Base-by-base conservation (phyloP, 1,140 invertebrate species). In the Ceratitis capitata region DNA sequence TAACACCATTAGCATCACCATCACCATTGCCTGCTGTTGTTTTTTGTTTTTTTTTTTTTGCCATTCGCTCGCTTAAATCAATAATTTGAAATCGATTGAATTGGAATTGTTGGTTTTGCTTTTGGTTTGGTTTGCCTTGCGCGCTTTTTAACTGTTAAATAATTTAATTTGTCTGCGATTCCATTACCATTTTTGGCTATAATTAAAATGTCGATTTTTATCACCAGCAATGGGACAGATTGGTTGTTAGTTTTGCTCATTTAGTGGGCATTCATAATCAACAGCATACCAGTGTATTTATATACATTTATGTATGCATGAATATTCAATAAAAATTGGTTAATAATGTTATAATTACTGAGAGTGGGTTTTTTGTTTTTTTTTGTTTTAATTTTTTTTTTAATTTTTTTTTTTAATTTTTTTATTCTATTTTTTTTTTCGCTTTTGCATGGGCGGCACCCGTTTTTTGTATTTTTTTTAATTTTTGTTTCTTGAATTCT, bases 151-250 rank as follows among this genome's bases (percentile, higher is more conserved):
- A 53, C 26, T 83, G 82, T 53, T 82, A 82, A 82, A 82, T 82
- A 23, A 82, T 82, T 47, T 82, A 82, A 82, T 47, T 82, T 49
- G 6, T 10, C 61, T 35, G 26, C 32, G 61, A 69, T 35, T 69
- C 61, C 69, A 78, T 78, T 74, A 42, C 35, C 19, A 42, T 74
- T 74, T n/a, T 32, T 58, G 82, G 12, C 29, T 42, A 83, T 53
- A 83, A 83, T 83, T 51, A 53, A 83, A 53, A 83, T 42, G 82
- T 83, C 82, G 82, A 53, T 53, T 35, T 83, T 83, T 42, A 78
- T 78, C 69, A 35, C 12, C 23, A 83, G 16, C 49, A 58, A 23
- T 58, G 47, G 26, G 82, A 83, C 82, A 58, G 49, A 51, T 58
- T 51, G 26, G 29, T 83, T 14, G 82, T 83, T 83, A 83, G 69